Base-by-base conservation (phyloP, 2,888 invertebrate genomes). In the Sesia apiformis region DNA sequence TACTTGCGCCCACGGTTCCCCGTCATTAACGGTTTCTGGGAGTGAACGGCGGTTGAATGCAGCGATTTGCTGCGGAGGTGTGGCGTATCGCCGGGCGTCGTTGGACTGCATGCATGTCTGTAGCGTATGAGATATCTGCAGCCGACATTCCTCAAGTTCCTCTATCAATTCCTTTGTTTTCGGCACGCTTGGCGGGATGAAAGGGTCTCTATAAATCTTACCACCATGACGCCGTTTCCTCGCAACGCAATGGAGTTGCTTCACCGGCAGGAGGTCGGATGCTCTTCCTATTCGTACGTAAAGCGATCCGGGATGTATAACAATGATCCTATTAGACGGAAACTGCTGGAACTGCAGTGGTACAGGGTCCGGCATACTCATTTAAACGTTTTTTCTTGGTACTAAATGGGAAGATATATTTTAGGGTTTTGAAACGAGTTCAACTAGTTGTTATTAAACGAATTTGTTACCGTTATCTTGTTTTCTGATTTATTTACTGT, bases 291-390 rank as follows among this genome's bases (percentile, higher is more conserved):
- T 95, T 59, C 97, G 90, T 39, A 98, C 91, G 78, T 96, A 94
- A 52, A 95, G 91, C 0, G 98, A 98, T 4, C 98, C 98, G 38
- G 98, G 98, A 74, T 98, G 98, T 55, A 98, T 97, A n/a, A 98
- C 94, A 57, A 98, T 94, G 49, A 96, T 95, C 58, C 94, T 93
- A 67, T 95, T 94, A 0, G 95, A 93, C 66, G 94, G 94, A 60
- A 94, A 92, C 76, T 93, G 93, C 87, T 93, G 81, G 60, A 90
- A 90, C 61, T 81, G 84, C 56, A 85, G 87, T 40, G 83, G 78
- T 38, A 75, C 81, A 51, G 83, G 71, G 60, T 90, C 90, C 57
- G 81, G 75, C 3, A 77, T 66, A 58, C 81, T 80, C 73, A 75
- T 72, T 76, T 64, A 55, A 38, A 50, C 23, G 46, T 46, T 46